Percentiles rank a stretch among this genome's conserved stretches.
These are phyloP conservation scores for Netelia melanura DNA, from an alignment of 2,888 invertebrate genomes.

Conservation along the genomic window DNA sequence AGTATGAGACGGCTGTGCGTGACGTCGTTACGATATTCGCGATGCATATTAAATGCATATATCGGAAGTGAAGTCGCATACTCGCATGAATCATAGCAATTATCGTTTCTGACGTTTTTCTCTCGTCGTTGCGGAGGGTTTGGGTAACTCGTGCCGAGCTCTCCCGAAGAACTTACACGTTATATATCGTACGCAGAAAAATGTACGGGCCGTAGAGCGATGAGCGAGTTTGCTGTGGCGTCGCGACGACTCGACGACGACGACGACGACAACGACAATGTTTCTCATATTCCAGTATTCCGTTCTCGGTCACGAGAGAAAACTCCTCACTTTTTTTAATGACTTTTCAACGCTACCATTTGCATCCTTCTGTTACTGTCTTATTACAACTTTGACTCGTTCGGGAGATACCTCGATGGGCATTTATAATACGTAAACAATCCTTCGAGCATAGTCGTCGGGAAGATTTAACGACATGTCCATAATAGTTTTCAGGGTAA, in stretches of 20 bases:
- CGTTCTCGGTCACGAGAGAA: slow-evolving; percentile 32
- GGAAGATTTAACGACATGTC: too few species aligned
- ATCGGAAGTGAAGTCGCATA: slow-evolving; percentile 80
- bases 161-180: background rate
- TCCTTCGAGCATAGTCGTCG: background rate
- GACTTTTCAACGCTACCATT: slow-evolving; percentile 32
- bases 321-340: slow-evolving; percentile 33
- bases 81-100: slow-evolving; percentile 82
- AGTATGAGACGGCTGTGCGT: slow-evolving; percentile 61
- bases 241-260: slow-evolving; percentile 45
- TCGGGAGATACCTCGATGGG: slow-evolving; percentile 14
- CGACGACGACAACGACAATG: slow-evolving; percentile 1
- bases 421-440: slow-evolving; percentile 8
- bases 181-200: background rate
- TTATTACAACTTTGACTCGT: background rate
- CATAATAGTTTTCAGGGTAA: too few species aligned
- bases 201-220: too few species aligned
- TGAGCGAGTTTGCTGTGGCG: slow-evolving; percentile 19
- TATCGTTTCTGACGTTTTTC: slow-evolving; percentile 77
- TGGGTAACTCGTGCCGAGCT: slow-evolving; percentile 39
- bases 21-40: slow-evolving; percentile 75
- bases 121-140: background rate
- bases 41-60: slow-evolving; percentile 75
- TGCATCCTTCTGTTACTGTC: background rate
- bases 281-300: slow-evolving; percentile 50